Conservation (phyloP, 2,888 invertebrate genomes). For the Selenia dentaria region DNA sequence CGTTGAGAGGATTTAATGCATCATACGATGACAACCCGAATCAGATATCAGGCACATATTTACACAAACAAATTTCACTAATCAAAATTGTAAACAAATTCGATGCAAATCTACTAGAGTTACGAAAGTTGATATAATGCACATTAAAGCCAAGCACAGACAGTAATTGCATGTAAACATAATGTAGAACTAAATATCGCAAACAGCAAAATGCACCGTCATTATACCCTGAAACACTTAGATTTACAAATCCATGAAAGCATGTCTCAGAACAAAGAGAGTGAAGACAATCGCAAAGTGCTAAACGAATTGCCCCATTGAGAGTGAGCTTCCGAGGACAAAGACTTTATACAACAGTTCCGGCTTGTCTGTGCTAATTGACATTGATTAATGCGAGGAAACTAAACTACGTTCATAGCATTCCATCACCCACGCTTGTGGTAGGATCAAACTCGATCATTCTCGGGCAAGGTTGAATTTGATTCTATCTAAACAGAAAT, state of each 20-base stretch:
- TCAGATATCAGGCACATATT: constrained; percentile 37
- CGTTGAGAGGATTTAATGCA: constrained; percentile 74
- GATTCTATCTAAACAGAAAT: constrained; percentile 53
- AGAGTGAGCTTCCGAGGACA: constrained; percentile 73
- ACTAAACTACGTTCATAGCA: constrained; percentile 67
- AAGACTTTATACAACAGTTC: constrained; percentile 78
- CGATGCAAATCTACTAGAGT: constrained; percentile 40
- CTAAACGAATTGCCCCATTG: constrained; percentile 59
- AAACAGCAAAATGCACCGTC: constrained; percentile 77
- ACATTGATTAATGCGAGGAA: constrained; percentile 64
- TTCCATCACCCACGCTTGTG: constrained; percentile 64
- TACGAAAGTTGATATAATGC: constrained; percentile 75
- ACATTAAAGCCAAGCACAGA: constrained; percentile 77
- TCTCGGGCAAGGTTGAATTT: constrained; percentile 39
- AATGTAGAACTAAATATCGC: constrained; percentile 76
- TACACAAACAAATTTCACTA: constrained; percentile 33
- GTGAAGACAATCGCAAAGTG: constrained; percentile 61
- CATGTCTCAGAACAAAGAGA: constrained; percentile 80
- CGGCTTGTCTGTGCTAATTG: constrained; percentile 77
- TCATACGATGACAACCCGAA: constrained; percentile 70
- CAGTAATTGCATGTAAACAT: constrained; percentile 74
- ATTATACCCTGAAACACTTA: constrained; percentile 72
- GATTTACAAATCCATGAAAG: constrained; percentile 78
- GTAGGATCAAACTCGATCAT: constrained; percentile 57
- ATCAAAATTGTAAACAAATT: constrained; percentile 34